phyloP scores from a whole-genome alignment of 2,113 vertebrate genomes.

The Ceyx cyanopectus region DNA sequence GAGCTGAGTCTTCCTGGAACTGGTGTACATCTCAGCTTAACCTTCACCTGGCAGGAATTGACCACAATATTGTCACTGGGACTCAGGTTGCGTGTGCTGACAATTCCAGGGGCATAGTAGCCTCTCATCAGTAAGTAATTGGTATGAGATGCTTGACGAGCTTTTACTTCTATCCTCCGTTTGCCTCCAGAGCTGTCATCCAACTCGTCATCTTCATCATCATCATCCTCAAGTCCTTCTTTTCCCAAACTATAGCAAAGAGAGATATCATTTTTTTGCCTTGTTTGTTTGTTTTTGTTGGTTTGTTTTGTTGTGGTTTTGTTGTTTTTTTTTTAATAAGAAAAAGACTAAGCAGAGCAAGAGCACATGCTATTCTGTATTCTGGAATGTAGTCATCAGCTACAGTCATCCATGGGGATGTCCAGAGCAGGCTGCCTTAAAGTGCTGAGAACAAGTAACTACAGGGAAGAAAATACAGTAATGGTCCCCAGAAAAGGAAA shows the following conservation, averaged over 20 bases:
- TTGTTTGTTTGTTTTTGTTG: too few relatives aligned
- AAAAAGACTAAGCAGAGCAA: background rate
- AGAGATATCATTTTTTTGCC: background rate
- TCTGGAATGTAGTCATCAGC: background rate
- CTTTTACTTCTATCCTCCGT: slow-evolving; percentile 84
- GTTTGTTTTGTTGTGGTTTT: background rate
- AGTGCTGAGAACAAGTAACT: background rate
- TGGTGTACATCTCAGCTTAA: slow-evolving; percentile 81
- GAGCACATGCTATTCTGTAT: background rate
- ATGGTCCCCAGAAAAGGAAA: background rate
- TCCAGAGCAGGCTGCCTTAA: background rate
- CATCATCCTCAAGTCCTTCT: slow-evolving; percentile 82
- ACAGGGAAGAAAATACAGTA: background rate
- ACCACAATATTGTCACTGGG: slow-evolving; percentile 92
- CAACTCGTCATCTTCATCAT: slow-evolving; percentile 86
- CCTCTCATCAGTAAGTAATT: slow-evolving; percentile 96
- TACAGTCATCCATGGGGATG: background rate
- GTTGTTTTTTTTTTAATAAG: background rate
- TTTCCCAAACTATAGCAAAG: slow-evolving; percentile 81
- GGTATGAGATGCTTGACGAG: slow-evolving; percentile 92
- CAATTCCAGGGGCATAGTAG: slow-evolving; percentile 86
- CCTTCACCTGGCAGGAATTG: slow-evolving; percentile 88
- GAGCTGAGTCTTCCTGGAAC: slow-evolving; percentile 67
- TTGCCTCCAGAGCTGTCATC: slow-evolving; percentile 77
- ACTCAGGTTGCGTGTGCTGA: slow-evolving; percentile 87